Conservation (phyloP, 2,113 vertebrate species). For the Osmerus mordax region DNA sequence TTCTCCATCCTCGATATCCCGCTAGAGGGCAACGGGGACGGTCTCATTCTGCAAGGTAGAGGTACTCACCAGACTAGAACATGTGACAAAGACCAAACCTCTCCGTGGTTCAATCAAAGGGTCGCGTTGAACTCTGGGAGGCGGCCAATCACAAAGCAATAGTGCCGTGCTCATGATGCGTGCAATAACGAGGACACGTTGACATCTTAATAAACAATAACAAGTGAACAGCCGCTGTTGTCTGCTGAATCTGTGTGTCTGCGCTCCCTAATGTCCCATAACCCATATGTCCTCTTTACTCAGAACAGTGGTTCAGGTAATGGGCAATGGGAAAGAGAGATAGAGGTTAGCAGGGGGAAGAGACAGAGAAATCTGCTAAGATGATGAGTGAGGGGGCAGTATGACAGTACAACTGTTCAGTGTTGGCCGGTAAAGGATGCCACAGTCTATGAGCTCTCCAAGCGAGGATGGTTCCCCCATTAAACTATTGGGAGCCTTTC, state of each 20-base stretch:
- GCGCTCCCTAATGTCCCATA: constrained; percentile 10
- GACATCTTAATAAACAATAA: constrained; percentile 61
- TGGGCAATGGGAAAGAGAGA: neutral
- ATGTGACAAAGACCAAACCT: neutral
- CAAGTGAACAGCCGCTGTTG: constrained; percentile 39
- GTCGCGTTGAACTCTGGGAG: constrained; percentile 44
- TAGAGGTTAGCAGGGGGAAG: neutral
- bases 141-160: constrained; percentile 56
- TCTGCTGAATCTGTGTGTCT: constrained; percentile 39
- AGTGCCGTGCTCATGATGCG: constrained; percentile 46
- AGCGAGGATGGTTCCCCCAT: too few relatives aligned
- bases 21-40: too few relatives aligned
- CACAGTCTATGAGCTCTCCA: too few relatives aligned
- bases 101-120: neutral
- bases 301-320: neutral
- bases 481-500: too few relatives aligned
- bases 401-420: too few relatives aligned
- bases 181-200: constrained; percentile 66
- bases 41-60: neutral
- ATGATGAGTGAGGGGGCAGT: too few relatives aligned
- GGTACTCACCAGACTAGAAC: neutral
- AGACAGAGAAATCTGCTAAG: neutral
- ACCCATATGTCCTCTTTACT: constrained; percentile 3
- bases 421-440: too few relatives aligned
- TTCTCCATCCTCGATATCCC: too few relatives aligned